Evolutionary conservation across 2,888 invertebrate species (phyloP).

Genomic region (Drosophila meridionalis): DNA sequence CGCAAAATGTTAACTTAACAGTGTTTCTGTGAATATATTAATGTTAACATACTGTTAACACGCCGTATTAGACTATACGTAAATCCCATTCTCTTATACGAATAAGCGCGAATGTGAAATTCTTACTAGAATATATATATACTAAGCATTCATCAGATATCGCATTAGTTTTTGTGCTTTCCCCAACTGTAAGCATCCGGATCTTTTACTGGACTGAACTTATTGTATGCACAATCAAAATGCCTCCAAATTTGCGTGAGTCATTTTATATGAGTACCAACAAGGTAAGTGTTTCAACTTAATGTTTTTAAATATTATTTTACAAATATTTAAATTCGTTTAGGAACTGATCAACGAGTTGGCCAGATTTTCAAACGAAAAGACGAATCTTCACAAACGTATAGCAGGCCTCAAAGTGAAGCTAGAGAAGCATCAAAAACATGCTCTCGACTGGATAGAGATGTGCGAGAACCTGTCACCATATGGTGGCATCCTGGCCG

Average conservation of each 20-base stretch:
- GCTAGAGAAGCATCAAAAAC: not conserved
- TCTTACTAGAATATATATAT: not conserved
- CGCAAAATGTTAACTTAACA: not conserved
- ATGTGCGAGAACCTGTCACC: not conserved
- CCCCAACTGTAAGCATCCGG: not conserved
- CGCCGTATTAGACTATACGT: not conserved
- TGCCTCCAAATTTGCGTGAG: not conserved
- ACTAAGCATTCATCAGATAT: too few relatives aligned
- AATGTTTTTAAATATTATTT: not conserved
- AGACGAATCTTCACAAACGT: rapidly evolving
- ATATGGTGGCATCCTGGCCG: conserved; percentile 1
- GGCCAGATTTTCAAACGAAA: rapidly evolving
- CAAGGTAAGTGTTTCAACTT: not conserved
- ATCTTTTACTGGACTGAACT: not conserved
- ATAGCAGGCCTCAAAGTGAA: not conserved
- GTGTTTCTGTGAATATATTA: not conserved
- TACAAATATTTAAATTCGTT: not conserved
- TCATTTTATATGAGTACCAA: too few relatives aligned
- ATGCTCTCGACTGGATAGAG: not conserved
- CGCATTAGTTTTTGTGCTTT: not conserved
- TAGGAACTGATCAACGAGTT: not conserved
- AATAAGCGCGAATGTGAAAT: not conserved
- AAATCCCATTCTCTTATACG: not conserved
- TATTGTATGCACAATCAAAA: not conserved
- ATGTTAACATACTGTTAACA: not conserved